Percentiles rank a stretch among this genome's conserved stretches.
Evolutionary conservation across 2,797 vertebrate species (phyloP).

Genomic region (Naso thynnoides): DNA sequence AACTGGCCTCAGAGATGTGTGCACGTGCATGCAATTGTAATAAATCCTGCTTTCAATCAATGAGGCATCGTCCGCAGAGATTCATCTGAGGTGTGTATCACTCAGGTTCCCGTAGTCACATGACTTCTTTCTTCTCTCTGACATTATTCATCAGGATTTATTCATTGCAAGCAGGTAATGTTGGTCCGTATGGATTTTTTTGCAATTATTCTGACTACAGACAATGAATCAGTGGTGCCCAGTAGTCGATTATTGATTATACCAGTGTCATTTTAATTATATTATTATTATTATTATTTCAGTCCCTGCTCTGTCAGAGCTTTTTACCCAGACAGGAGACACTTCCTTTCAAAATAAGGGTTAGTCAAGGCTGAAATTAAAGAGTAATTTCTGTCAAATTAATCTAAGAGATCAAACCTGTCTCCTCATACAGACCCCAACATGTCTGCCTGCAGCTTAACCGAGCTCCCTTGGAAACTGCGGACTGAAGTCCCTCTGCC

Average conservation of each 20-base stretch:
- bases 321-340: slow-evolving; percentile 12
- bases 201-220: background rate
- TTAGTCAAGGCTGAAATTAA: slow-evolving; percentile 22
- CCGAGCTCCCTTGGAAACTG: slow-evolving; percentile 48
- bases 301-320: background rate
- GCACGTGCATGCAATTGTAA: slow-evolving; percentile 65
- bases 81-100: slow-evolving; percentile 10
- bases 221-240: slow-evolving; percentile 1
- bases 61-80: slow-evolving; percentile 41
- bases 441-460: slow-evolving; percentile 46
- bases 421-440: slow-evolving; percentile 28
- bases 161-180: slow-evolving; percentile 6
- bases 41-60: slow-evolving; percentile 45
- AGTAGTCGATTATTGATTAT: slow-evolving; percentile 14
- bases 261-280: background rate
- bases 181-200: background rate
- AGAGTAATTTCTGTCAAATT: slow-evolving; percentile 32
- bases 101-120: slow-evolving; percentile 18
- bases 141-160: slow-evolving; percentile 25
- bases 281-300: too few species aligned
- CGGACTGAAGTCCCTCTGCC: slow-evolving; percentile 29
- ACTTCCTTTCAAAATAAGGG: slow-evolving; percentile 26
- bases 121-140: slow-evolving; percentile 12
- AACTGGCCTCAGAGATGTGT: slow-evolving; percentile 59
- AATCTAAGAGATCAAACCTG: slow-evolving; percentile 40